Percentiles rank a stretch among this genome's conserved stretches.
These are phyloP conservation scores for Procambarus clarkii DNA, from an alignment of 1,140 invertebrate genomes.

Conservation along the genomic window DNA sequence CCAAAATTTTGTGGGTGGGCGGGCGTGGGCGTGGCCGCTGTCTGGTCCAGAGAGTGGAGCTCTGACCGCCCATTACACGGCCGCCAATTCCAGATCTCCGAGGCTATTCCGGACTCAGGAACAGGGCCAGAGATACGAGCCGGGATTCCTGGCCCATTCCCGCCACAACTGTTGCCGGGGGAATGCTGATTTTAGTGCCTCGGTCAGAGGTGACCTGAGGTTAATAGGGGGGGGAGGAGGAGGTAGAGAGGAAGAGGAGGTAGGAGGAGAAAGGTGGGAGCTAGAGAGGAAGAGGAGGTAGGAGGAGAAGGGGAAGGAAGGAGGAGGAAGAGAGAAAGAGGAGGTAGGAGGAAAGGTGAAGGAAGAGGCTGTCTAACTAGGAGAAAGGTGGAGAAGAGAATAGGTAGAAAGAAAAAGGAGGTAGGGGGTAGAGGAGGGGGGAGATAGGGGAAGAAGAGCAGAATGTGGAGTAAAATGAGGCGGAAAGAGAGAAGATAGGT, in stretches of 20 bases:
- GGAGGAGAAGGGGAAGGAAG: neutral
- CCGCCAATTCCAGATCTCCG: constrained; percentile 58
- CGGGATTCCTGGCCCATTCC: constrained; percentile 6
- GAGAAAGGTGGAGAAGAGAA: no score
- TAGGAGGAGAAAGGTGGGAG: neutral
- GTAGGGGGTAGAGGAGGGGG: neutral
- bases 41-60: constrained; percentile 33
- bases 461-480: no score
- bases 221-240: neutral
- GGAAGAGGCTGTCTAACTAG: neutral
- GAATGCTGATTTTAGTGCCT: constrained; percentile 33
- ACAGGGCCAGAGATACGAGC: neutral
- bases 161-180: constrained; percentile 50
- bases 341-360: neutral
- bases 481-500: neutral
- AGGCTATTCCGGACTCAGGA: constrained; percentile 47
- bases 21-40: constrained; percentile 44
- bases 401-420: neutral
- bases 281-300: neutral
- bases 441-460: neutral
- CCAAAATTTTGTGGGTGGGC: constrained; percentile 49
- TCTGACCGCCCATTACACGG: constrained; percentile 61
- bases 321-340: neutral
- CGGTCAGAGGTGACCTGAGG: neutral
- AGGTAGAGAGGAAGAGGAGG: neutral